Percentiles rank a stretch among this genome's conserved stretches.
Conservation (phyloP, 2,888 invertebrate genomes). For the Atethmia centrago region DNA sequence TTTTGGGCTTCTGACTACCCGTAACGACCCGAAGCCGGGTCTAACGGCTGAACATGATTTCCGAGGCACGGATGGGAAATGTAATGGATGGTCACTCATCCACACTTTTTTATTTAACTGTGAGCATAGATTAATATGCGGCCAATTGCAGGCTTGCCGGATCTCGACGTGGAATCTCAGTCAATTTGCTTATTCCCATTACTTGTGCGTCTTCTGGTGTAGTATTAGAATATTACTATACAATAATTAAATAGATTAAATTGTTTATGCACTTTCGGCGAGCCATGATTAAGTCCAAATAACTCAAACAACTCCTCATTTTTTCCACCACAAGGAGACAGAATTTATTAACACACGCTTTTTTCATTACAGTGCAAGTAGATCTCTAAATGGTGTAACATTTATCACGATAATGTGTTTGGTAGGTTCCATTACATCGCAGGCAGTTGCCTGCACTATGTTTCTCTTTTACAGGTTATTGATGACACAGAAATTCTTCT, state of each 20-base stretch:
- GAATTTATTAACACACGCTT: slow-evolving; percentile 19
- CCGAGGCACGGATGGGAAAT: no score
- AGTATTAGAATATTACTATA: no score
- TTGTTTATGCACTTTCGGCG: neutral
- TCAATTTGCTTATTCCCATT: no score
- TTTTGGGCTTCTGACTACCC: no score
- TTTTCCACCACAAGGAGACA: neutral
- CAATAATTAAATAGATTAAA: neutral
- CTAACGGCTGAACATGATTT: no score
- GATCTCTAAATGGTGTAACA: slow-evolving; percentile 34
- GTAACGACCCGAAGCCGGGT: no score
- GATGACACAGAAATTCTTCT: slow-evolving; percentile 56
- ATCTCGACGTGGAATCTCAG: no score
- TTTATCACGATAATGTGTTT: slow-evolving; percentile 57
- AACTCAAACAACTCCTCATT: neutral
- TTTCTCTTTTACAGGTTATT: slow-evolving; percentile 52
- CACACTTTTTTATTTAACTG: no score
- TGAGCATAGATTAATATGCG: no score
- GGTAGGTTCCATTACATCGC: slow-evolving; percentile 47
- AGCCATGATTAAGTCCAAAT: neutral
- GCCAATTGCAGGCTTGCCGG: no score
- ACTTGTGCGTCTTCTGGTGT: no score
- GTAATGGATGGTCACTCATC: no score
- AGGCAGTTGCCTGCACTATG: slow-evolving; percentile 51
- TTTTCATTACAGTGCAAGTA: slow-evolving; percentile 42